These are phyloP conservation scores for Bergia sp. DNA, from an alignment of 92 coral and sea anemone species.

Conservation along the genomic window DNA sequence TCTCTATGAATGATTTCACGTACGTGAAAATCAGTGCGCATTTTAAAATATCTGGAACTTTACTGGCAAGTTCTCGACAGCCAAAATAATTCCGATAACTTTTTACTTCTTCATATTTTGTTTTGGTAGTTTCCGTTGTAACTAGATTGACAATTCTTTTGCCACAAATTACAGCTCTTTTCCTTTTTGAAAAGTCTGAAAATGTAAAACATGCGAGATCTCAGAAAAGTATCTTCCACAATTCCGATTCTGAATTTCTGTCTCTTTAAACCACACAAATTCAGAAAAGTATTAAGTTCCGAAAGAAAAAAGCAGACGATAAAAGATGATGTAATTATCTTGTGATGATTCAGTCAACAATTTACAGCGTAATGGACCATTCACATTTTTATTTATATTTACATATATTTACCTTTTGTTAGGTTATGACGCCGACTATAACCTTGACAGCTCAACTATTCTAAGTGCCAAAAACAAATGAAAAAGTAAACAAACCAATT, in stretches of 20 bases:
- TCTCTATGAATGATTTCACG: conserved; percentile 20
- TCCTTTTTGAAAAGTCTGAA: not conserved
- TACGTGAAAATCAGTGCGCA: not conserved
- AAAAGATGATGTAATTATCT: not conserved
- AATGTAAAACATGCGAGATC: not conserved
- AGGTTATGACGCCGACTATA: not conserved
- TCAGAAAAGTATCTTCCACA: not conserved
- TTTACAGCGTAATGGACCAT: not conserved
- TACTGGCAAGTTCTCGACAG: not conserved
- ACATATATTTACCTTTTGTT: too few relatives aligned
- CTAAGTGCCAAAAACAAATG: not conserved
- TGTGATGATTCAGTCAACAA: too few relatives aligned
- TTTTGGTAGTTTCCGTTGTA: not conserved
- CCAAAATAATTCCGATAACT: too few relatives aligned
- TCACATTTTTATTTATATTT: not conserved
- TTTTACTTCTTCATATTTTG: too few relatives aligned
- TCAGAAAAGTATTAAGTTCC: not conserved
- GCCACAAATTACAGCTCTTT: not conserved
- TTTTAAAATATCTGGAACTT: not conserved
- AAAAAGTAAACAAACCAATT: too few relatives aligned
- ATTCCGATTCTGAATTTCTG: not conserved
- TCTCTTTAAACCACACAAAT: not conserved
- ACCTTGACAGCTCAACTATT: not conserved
- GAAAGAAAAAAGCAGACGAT: not conserved
- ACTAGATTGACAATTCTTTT: too few relatives aligned